Base-by-base conservation (phyloP, 1,140 invertebrate species). In the Philaenus spumarius region DNA sequence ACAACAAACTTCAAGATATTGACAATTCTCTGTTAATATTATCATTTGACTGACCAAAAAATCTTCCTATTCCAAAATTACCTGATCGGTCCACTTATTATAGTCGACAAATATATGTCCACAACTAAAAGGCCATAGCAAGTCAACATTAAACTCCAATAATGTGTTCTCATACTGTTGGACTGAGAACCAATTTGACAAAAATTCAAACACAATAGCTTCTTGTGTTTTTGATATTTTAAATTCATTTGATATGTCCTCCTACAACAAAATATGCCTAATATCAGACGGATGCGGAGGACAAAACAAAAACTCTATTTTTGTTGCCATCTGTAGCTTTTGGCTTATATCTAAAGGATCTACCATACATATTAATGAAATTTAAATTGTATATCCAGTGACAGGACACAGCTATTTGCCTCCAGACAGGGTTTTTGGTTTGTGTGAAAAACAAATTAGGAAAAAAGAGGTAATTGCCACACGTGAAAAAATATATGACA, bases 41-140 rank as follows among this genome's bases (percentile, higher is more conserved):
- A 17, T 67, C 63, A 20, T 73, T 69, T 62, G 71, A 75, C 58
- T 74, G 67, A 37, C 68, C 73, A 63, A 71, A 72, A 56, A 70
- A 72, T 61, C 24, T 66, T 19, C 54, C 53, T 1, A 22, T 70
- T 6, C 67, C 68, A 1, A 72, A 70, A 60, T 14, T 72, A 12
- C 68, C 65, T 5, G 68, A 72, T 51, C 70, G 71, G 57, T 48
- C 43, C 23, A 62, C 66, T 2, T 72, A 71, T 58, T 71, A 68
- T n/a, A n/a, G n/a, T n/a, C n/a, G n/a, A n/a, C n/a, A n/a, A n/a
- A n/a, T n/a, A n/a, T n/a, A n/a, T n/a, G 37, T 54, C 65, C 66
- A 6, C 63, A 69, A 20, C 66, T 67, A 7, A 52, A 53, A 56
- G 68, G 67, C 17, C 39, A 35, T 50, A 64, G 67, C 12, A 62